Conservation (phyloP, 2,113 vertebrate species). For the Nerophis lumbriciformis region DNA sequence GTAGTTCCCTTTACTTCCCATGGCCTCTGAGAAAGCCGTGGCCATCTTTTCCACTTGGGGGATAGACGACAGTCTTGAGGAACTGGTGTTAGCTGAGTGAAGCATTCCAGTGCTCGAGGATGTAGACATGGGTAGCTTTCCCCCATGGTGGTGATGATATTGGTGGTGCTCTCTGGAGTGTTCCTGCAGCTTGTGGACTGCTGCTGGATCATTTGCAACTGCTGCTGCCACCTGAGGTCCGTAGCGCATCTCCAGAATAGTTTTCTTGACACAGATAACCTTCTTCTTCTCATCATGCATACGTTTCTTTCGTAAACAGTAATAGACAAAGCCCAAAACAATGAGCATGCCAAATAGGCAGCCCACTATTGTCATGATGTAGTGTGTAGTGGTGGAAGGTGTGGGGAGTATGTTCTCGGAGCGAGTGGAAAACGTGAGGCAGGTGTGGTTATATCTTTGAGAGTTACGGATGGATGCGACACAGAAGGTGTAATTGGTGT, state of each 20-base stretch:
- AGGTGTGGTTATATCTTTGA: constrained; percentile 95
- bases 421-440: constrained; percentile 85
- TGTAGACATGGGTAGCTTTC: constrained; percentile 85
- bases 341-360: constrained; percentile 98
- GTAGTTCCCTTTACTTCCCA: constrained; percentile 91
- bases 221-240: constrained; percentile 85
- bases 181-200: constrained; percentile 89
- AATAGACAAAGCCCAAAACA: constrained; percentile 90
- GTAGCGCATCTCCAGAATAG: constrained; percentile 97
- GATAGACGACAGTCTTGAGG: constrained; percentile 87
- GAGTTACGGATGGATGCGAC: constrained; percentile 94
- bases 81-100: constrained; percentile 72
- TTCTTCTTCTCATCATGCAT: constrained; percentile 94
- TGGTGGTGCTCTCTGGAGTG: constrained; percentile 84
- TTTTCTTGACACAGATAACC: constrained; percentile 94
- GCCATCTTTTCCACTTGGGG: constrained; percentile 94
- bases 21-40: constrained; percentile 81
- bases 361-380: constrained; percentile 97
- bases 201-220: constrained; percentile 78
- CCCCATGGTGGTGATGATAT: constrained; percentile 71
- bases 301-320: constrained; percentile 87
- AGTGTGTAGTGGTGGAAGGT: constrained; percentile 93
- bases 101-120: constrained; percentile 75
- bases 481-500: constrained; percentile 95
- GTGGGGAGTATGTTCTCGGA: constrained; percentile 78